Percentiles rank a stretch among this genome's conserved stretches.
Evolutionary conservation across 2,113 vertebrate species (phyloP).

Genomic region (Lethenteron camtschaticum): DNA sequence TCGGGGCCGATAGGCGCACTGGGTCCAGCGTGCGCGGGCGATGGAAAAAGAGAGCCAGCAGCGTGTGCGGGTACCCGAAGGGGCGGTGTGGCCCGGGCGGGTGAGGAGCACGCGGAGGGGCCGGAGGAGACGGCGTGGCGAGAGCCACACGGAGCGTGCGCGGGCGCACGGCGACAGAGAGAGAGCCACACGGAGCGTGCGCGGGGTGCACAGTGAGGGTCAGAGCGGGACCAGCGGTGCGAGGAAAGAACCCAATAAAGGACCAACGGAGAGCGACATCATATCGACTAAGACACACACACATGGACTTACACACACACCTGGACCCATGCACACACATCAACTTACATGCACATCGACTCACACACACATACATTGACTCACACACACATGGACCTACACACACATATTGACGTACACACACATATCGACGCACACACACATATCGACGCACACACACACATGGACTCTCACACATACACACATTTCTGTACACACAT

Average conservation of each 20-base stretch:
- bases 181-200: too few relatives aligned
- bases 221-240: too few relatives aligned
- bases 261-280: too few relatives aligned
- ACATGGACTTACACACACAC: neutral
- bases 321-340: neutral
- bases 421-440: neutral
- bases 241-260: too few relatives aligned
- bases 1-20: too few relatives aligned
- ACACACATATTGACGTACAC: neutral
- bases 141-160: too few relatives aligned
- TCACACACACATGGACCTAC: neutral
- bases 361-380: neutral
- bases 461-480: neutral
- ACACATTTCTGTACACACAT: neutral
- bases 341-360: neutral
- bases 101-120: conserved; percentile 16
- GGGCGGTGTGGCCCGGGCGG: conserved; percentile 14
- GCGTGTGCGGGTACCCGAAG: conserved; percentile 15
- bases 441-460: neutral
- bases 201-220: too few relatives aligned
- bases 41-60: conserved; percentile 30
- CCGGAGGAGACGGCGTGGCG: conserved; percentile 16
- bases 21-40: conserved; percentile 11
- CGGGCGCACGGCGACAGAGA: too few relatives aligned
- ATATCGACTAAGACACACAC: neutral